These are phyloP conservation scores for Cairina moschata DNA, from an alignment of 2,113 vertebrate genomes.

Conservation along the genomic window DNA sequence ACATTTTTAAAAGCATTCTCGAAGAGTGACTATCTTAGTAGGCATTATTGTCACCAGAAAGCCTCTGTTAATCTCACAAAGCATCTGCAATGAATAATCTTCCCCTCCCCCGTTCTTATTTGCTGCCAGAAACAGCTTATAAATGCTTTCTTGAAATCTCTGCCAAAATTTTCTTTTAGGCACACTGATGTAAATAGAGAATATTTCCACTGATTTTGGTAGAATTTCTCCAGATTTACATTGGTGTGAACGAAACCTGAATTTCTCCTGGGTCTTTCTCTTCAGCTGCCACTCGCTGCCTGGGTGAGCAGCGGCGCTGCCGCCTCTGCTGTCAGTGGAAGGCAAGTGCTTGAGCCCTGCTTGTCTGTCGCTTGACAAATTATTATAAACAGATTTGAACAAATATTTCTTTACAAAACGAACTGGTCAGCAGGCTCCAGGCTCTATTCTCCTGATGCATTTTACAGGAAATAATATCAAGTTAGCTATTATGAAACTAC, in stretches of 20 bases:
- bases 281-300: not conserved
- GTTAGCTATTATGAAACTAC: conserved; percentile 72
- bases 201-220: conserved; percentile 19
- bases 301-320: not conserved
- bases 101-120: conserved; percentile 59
- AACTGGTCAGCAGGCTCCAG: conserved; percentile 58
- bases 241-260: not conserved
- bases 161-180: conserved; percentile 59
- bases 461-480: conserved; percentile 72
- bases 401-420: conserved; percentile 61
- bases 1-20: conserved; percentile 36
- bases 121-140: conserved; percentile 71
- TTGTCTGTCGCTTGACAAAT: conserved; percentile 22
- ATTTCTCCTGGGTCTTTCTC: not conserved
- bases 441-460: conserved; percentile 61
- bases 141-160: conserved; percentile 35
- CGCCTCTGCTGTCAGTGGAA: not conserved
- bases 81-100: conserved; percentile 71
- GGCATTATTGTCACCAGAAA: conserved; percentile 61
- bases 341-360: not conserved
- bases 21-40: conserved; percentile 33
- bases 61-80: conserved; percentile 64
- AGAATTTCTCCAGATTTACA: not conserved
- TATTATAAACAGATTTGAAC: conserved; percentile 60
- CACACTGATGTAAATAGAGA: conserved; percentile 13